Evolutionary conservation across 1,140 invertebrate genomes (phyloP), one percentile per base, ranked within the genome.

Genomic region (Caenorhabditis latens): DNA sequence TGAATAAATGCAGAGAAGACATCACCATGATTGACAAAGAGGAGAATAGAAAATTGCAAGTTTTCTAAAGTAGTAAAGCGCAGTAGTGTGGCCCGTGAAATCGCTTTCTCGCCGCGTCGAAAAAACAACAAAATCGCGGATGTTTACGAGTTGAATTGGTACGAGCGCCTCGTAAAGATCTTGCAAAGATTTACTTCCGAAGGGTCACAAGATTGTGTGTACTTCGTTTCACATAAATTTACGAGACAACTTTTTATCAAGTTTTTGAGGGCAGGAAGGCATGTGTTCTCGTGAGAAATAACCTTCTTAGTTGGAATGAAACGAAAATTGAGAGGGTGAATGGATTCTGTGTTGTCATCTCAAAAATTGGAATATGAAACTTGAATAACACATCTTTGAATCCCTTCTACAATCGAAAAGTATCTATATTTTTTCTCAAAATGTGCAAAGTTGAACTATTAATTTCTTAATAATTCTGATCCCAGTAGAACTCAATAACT

Each of bases 141-240:
- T 71, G 65, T 71, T 71, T 71, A 71, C 65, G 65, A 71, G 40
- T 71, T 46, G 65, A 71, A 71, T 71, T 71, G 65, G 65, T 43
- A 71, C 65, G 65, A 71, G 65, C 65, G 65, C 19, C 42, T 71
- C 42, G 65, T 71, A 46, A 46, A 71, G 42, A 71, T 71, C 65
- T 71, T 71, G 65, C 65, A 71, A n/a, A 71, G 65, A 71, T 71
- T 71, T 43, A 71, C 65, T 71, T 71, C 65, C 65, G 61, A 65
- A 40, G 8, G 61, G 61, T 65, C 61, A 65, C 61, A 65, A 40
- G 40, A 71, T 71, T 71, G 5, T n/a, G 19, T 71, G 65, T 43
- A 63, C 61, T 63, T 63, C 21, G 24, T 58, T 21, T 21, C 16
- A 58, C 57, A 58, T 58, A n/a, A 19, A 32, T 63, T 63, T 63